Conservation (phyloP, 2,797 vertebrate genomes). For the Gallinago nigripennis region DNA sequence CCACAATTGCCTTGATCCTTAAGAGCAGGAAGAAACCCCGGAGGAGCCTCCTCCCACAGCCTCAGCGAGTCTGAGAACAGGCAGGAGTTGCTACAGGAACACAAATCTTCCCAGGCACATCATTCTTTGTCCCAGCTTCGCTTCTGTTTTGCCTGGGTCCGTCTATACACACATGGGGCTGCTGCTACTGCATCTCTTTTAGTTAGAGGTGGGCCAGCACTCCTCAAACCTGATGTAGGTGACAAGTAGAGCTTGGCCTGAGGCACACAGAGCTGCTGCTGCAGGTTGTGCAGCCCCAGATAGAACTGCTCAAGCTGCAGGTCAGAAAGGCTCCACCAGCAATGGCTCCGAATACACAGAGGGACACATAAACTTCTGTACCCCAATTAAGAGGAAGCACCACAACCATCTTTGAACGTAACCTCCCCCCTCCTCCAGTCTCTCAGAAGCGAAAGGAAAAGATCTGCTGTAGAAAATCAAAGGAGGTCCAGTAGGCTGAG, state of each 20-base stretch:
- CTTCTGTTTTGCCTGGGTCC: neutral
- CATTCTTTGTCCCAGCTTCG: neutral
- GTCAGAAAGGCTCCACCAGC: neutral
- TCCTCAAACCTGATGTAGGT: neutral
- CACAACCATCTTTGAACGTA: neutral
- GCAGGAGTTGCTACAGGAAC: neutral
- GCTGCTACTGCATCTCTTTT: neutral
- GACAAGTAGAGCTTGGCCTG: neutral
- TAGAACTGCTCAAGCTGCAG: neutral
- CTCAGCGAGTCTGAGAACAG: accelerated
- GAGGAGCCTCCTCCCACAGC: neutral
- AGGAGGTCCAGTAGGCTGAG: neutral
- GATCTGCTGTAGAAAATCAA: neutral
- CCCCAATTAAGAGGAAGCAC: neutral
- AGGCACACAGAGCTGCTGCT: neutral
- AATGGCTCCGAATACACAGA: neutral
- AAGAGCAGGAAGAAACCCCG: neutral
- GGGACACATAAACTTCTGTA: neutral
- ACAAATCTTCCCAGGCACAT: neutral
- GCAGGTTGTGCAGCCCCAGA: neutral
- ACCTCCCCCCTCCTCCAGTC: neutral
- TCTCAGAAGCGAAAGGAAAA: neutral
- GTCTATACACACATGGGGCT: neutral
- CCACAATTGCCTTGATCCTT: neutral
- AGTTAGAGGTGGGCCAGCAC: neutral